These are phyloP conservation scores for Bothrops jararaca DNA, from an alignment of 2,113 vertebrate species.

Conservation along the genomic window DNA sequence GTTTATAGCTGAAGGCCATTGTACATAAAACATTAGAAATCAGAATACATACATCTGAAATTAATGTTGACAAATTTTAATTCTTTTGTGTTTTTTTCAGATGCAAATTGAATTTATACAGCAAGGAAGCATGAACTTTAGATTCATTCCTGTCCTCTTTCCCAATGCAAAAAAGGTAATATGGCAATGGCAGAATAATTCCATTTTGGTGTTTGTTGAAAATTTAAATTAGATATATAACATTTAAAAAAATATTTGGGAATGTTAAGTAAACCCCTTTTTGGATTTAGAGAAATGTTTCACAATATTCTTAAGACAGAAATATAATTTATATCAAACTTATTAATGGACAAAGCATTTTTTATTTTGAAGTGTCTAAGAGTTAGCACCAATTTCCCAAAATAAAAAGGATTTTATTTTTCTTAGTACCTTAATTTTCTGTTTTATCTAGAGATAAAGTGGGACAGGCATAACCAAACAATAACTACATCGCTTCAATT, in stretches of 20 bases:
- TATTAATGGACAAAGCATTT: conserved; percentile 49
- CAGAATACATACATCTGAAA: background rate
- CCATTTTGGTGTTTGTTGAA: conserved; percentile 34
- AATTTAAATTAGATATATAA: conserved; percentile 42
- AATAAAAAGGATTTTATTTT: background rate
- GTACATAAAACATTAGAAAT: background rate
- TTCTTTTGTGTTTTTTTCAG: conserved; percentile 67
- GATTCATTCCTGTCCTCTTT: conserved; percentile 92
- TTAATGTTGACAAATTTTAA: conserved; percentile 46
- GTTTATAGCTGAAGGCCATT: background rate
- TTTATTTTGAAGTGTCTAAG: conserved; percentile 22
- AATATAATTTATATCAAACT: conserved; percentile 38
- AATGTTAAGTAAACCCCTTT: conserved; percentile 17
- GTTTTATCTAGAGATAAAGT: conserved; percentile 32
- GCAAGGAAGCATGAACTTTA: conserved; percentile 93
- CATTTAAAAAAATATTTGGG: conserved; percentile 21
- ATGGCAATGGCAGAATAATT: background rate
- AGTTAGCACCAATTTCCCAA: background rate
- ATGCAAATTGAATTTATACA: conserved; percentile 97
- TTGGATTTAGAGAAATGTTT: conserved; percentile 35
- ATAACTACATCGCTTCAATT: too few relatives aligned
- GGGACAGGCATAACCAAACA: background rate
- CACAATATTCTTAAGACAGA: conserved; percentile 26
- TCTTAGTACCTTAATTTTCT: background rate
- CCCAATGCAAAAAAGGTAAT: conserved; percentile 86